Evolutionary conservation across 2,797 vertebrate species (phyloP).

Genomic region (Myiothlypis chrysogaster): DNA sequence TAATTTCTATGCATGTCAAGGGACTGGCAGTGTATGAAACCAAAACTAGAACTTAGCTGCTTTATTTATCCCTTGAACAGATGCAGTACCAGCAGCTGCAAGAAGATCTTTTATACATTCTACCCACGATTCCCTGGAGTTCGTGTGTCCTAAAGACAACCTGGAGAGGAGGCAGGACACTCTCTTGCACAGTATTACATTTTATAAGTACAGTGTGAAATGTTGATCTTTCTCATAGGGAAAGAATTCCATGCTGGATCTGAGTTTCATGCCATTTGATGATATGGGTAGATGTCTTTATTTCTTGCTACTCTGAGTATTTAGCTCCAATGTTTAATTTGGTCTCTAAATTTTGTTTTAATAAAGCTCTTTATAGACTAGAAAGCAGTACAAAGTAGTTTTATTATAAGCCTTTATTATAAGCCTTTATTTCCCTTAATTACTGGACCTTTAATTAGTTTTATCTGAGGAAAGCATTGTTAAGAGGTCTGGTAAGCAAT

Average conservation of each 20-base stretch:
- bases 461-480: not conserved
- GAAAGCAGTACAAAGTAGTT: not conserved
- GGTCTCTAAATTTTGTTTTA: not conserved
- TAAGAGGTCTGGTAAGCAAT: not conserved
- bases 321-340: not conserved
- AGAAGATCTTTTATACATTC: slow-evolving; percentile 45
- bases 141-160: slow-evolving; percentile 60
- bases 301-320: not conserved
- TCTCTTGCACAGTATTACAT: slow-evolving; percentile 19
- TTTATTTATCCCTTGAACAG: slow-evolving; percentile 71
- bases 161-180: slow-evolving; percentile 21
- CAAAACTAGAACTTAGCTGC: slow-evolving; percentile 53
- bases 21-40: slow-evolving; percentile 41
- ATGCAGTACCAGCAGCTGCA: slow-evolving; percentile 65
- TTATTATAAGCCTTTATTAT: not conserved
- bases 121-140: slow-evolving; percentile 36
- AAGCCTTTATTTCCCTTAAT: not conserved
- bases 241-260: not conserved
- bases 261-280: not conserved
- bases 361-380: not conserved
- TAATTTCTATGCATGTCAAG: slow-evolving; percentile 39
- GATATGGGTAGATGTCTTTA: not conserved
- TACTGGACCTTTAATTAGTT: not conserved
- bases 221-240: not conserved
- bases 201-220: slow-evolving; percentile 27